These are phyloP conservation scores for Orchesella flavescens DNA, from an alignment of 2,888 invertebrate genomes.

Conservation along the genomic window DNA sequence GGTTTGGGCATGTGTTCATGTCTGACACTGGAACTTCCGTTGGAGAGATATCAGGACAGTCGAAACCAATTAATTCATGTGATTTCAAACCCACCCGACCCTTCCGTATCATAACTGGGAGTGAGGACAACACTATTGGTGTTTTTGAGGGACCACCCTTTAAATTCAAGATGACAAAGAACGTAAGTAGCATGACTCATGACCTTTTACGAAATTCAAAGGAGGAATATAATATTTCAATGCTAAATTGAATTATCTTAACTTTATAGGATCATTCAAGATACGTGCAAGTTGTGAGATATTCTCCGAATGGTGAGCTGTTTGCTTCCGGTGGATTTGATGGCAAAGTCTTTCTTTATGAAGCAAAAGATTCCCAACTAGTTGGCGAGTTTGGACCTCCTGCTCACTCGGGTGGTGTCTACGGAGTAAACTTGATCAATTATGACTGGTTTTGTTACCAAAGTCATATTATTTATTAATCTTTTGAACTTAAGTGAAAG, in stretches of 20 bases:
- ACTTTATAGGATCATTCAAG: conserved; percentile 86
- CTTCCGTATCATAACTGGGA: conserved; percentile 94
- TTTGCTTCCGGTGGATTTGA: conserved; percentile 98
- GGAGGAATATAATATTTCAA: too few species aligned
- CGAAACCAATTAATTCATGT: conserved; percentile 93
- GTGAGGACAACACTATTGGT: conserved; percentile 95
- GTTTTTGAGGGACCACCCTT: conserved; percentile 99
- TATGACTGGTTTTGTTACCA: too few species aligned
- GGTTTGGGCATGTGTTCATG: conserved; percentile 97
- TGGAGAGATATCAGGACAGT: conserved; percentile 96
- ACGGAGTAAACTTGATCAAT: too few species aligned
- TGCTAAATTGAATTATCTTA: too few species aligned
- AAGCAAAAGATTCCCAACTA: conserved; percentile 89
- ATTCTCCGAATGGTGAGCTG: conserved; percentile 90
- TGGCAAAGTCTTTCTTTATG: conserved; percentile 94
- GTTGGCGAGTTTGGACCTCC: conserved; percentile 91
- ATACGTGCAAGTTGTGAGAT: conserved; percentile 96
- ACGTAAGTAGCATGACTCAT: conserved; percentile 75
- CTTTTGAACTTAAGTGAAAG: too few species aligned
- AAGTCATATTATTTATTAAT: too few species aligned
- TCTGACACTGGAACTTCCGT: conserved; percentile 97
- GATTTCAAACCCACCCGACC: conserved; percentile 94
- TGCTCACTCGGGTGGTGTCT: conserved; percentile 94
- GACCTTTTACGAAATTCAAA: too few species aligned
- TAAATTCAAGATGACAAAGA: conserved; percentile 95